Conservation (phyloP, 2,888 invertebrate species). For the Drosophila sordidula region DNA sequence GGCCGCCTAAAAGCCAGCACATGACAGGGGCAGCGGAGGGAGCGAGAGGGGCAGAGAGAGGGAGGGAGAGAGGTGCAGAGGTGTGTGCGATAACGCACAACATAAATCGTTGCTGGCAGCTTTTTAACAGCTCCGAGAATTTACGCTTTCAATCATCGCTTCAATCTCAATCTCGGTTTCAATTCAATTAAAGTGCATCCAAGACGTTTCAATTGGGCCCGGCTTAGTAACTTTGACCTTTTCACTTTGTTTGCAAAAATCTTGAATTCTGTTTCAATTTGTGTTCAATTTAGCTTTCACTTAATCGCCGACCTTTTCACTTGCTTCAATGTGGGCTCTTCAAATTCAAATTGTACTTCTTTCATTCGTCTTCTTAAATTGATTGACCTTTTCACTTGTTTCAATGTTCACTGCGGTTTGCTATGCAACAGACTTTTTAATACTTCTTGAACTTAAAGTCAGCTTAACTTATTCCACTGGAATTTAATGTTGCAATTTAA, state of each 20-base stretch:
- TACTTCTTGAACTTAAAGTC: too few relatives aligned
- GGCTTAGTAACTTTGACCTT: conserved; percentile 1
- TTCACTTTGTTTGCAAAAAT: background rate
- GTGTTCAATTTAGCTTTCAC: background rate
- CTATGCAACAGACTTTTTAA: too few relatives aligned
- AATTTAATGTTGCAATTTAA: background rate
- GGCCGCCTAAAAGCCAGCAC: conserved; percentile 13
- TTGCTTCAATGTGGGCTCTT: background rate
- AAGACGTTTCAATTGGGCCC: background rate
- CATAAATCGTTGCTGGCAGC: background rate
- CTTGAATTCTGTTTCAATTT: background rate
- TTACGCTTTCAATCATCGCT: background rate
- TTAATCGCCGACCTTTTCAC: conserved; percentile 1
- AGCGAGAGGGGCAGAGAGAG: background rate
- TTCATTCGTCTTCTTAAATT: too few relatives aligned
- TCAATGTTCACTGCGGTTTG: background rate
- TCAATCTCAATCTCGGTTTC: conserved; percentile 6
- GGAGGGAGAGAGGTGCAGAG: background rate
- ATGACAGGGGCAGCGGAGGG: background rate
- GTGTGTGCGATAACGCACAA: background rate
- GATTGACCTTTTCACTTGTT: background rate
- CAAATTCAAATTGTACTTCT: background rate
- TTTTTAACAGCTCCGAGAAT: background rate
- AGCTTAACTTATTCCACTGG: background rate
- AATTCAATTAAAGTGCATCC: conserved; percentile 10